phyloP scores from a whole-genome alignment of 64 coral and sea anemone genomes.

The Trachythela sp. region DNA sequence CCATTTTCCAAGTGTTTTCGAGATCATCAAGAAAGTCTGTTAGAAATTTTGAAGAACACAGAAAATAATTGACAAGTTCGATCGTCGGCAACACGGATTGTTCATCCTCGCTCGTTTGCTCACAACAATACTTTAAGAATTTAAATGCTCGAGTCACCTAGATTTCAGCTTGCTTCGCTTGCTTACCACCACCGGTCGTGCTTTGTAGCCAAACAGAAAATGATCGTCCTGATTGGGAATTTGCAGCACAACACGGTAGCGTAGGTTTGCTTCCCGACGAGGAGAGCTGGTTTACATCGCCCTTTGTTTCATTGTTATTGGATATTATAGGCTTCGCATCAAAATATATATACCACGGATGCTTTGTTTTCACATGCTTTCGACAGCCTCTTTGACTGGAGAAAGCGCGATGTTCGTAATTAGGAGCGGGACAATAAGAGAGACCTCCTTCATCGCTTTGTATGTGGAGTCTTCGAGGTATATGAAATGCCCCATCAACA shows the following conservation, averaged over 20 bases:
- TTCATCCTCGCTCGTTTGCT: background rate
- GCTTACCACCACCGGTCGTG: conserved; percentile 45
- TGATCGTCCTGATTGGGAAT: background rate
- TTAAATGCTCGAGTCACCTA: conserved; percentile 32
- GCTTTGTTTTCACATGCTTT: conserved; percentile 38
- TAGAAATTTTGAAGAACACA: conserved; percentile 14
- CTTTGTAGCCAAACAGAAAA: conserved; percentile 29
- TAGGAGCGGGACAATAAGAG: background rate
- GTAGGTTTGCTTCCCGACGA: background rate
- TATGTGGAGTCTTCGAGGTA: conserved; percentile 45
- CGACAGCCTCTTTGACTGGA: conserved; percentile 41
- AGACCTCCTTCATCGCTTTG: background rate
- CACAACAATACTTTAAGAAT: conserved; percentile 51
- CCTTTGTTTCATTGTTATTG: background rate
- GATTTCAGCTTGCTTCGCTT: conserved; percentile 26
- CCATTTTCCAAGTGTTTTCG: conserved; percentile 15
- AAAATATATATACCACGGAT: conserved; percentile 46
- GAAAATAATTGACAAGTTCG: conserved; percentile 21
- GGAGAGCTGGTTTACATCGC: background rate
- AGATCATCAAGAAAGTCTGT: conserved; percentile 42
- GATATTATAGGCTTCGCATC: conserved; percentile 18
- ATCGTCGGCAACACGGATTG: background rate
- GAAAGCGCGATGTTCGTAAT: conserved; percentile 32
- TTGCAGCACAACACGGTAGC: conserved; percentile 8
- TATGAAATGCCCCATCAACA: background rate